Base-by-base conservation (phyloP, 2,113 vertebrate species). In the Prietella phreatophila region DNA sequence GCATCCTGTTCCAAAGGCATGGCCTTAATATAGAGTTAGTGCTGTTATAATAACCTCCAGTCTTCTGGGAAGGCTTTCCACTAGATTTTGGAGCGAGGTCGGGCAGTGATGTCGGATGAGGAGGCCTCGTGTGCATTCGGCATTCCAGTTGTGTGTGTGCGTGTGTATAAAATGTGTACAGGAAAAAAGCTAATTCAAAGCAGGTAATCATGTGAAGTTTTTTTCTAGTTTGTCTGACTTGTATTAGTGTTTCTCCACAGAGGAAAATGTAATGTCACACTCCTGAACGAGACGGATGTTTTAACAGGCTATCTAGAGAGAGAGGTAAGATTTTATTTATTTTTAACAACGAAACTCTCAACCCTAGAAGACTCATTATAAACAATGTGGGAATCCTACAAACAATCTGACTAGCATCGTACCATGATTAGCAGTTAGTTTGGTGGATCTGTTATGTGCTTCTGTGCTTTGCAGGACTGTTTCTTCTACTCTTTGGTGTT, bases 401-500 rank as follows among this genome's bases (percentile, higher is more conserved):
- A 1, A 27, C 50, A 56, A 33, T 27, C 14, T 15, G 30, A 53
- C 55, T 11, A 3, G 8, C 58, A 7, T 42, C 30, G 39, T 53
- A 42, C 33, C 55, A 4, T 65, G n/a, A 42, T 33, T 53, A 14
- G 50, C 17, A 39, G 14, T 67, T 65, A 53, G 22, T 55, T 47
- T 85, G 27, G 5, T 56, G 82, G 30, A 30, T 27, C 22, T 81
- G 11, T 47, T 67, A 1, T 50, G 58, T 85, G 82, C 20, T 22
- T 80, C 33, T 86, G 42, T 93, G 14, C 87, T 15, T 85, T 81
- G 53, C 90, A 99, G 97, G 97, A 99, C 90, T 97, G 97, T 76
- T 99, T 99, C 92, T 99, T 98, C 94, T 99, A 99, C 91, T 98
- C 97, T 0, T 75, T 99, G 95, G 97, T 99, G 89, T 99, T 98